phyloP scores from a whole-genome alignment of 2,797 vertebrate species.

The Notolepis coatsorum region DNA sequence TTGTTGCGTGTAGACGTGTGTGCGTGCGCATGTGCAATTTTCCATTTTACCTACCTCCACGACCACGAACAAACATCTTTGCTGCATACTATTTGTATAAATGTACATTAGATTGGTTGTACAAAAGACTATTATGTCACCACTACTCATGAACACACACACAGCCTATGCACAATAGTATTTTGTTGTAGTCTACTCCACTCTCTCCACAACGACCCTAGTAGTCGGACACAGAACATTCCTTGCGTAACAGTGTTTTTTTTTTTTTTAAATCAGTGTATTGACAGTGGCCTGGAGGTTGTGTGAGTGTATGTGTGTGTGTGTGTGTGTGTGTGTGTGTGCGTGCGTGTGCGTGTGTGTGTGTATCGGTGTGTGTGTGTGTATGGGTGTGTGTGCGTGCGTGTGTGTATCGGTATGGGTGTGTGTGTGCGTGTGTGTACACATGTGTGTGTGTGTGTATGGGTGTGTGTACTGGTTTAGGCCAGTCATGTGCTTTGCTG shows the following conservation, averaged over 20 bases:
- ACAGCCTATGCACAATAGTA: too few relatives aligned
- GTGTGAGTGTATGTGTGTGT: not conserved
- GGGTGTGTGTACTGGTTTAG: not conserved
- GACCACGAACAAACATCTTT: not conserved
- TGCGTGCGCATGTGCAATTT: not conserved
- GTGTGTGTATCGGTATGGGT: not conserved
- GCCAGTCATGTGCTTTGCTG: not conserved
- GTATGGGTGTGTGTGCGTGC: not conserved
- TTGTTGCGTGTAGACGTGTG: not conserved
- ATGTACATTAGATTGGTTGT: slow-evolving; percentile 53
- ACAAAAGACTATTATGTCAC: slow-evolving; percentile 40
- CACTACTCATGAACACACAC: slow-evolving; percentile 18
- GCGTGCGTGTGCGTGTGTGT: not conserved
- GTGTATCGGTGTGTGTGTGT: not conserved
- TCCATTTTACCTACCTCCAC: not conserved
- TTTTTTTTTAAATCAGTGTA: too few relatives aligned
- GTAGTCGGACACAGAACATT: slow-evolving; percentile 5
- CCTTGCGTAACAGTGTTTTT: slow-evolving; percentile 29
- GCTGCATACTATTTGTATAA: slow-evolving; percentile 34
- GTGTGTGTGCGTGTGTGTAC: not conserved
- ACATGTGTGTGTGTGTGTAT: not conserved
- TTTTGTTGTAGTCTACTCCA: slow-evolving; percentile 14
- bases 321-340: not conserved
- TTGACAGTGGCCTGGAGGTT: slow-evolving; percentile 13
- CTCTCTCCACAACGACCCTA: not conserved